Evolutionary conservation across 2,888 invertebrate species (phyloP), one percentile per base, ranked within the genome.

Genomic region (Ryuthela nishihirai): DNA sequence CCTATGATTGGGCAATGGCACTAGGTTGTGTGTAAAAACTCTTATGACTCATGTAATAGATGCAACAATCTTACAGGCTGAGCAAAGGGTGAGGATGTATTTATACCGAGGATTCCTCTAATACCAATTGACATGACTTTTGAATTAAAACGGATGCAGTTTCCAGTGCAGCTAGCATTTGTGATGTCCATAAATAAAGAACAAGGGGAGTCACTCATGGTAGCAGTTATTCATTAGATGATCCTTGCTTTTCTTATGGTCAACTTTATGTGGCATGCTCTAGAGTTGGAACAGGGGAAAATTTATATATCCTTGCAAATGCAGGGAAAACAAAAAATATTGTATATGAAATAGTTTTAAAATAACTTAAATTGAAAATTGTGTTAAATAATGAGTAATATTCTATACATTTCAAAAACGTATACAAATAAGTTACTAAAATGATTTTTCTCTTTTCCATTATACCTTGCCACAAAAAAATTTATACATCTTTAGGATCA

Each of bases 201-300:
- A n/a, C n/a, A n/a, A n/a, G 40, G 46, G 18, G 32, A 50, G 29
- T 23, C 36, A 20, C 7, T 50, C 4, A n/a, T 36, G 46, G 45
- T 32, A 15, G 43, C 18, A 65, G 61, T 6, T 10, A 67, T 7
- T 20, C 58, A 39, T 29, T 67, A 15, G 6, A 29, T 10, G 25
- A 47, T 15, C 59, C 62, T n/a, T 58, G 59, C 20, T 71, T 71
- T 48, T 41, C 68, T 0, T 70, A 70, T 62, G 68, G 68, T 0
- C 71, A 71, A 39, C 52, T 70, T 6, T 69, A 70, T 54, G 71
- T 70, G 0, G 68, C 66, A 1, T 34, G 65, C 9, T 54, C 63
- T 3, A 5, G 64, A 4, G 64, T 64, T 25, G 36, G 49, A 17
- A 29, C 24, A 20, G 21, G 32, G 7, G 5, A 6, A 4, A 41